A percentile compares a stretch with the other conserved stretches of the same genome.
These are phyloP conservation scores for Hylia prasina DNA, from an alignment of 2,113 vertebrate genomes.

Conservation along the genomic window DNA sequence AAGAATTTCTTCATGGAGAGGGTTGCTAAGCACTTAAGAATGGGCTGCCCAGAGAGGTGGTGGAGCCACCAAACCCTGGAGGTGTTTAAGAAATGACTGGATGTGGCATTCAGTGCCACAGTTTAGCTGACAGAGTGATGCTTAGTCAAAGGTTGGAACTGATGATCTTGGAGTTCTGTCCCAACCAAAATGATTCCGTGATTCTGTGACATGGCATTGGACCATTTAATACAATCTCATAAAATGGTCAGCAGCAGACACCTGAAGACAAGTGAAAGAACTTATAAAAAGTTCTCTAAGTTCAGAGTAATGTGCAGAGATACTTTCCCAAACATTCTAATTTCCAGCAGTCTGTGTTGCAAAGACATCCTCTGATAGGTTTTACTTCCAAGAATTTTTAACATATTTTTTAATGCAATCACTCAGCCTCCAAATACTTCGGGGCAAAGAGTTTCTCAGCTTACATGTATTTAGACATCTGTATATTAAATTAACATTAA, in stretches of 20 bases:
- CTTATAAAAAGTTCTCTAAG: neutral
- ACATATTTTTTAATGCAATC: neutral
- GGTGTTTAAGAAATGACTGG: no score
- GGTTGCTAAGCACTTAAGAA: no score
- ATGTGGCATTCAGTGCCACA: rapidly evolving
- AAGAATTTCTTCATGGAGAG: neutral
- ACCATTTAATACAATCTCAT: neutral
- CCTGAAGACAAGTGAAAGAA: neutral
- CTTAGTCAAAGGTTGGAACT: neutral
- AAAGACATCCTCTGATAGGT: neutral
- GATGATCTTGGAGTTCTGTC: neutral
- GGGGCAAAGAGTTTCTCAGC: neutral
- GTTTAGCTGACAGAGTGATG: neutral
- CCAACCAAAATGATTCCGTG: neutral
- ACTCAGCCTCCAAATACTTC: neutral
- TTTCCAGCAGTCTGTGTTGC: neutral
- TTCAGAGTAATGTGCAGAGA: neutral
- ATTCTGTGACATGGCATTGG: neutral
- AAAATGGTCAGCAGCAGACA: neutral
- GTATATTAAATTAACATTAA: neutral
- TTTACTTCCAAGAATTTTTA: neutral
- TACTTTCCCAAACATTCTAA: neutral
- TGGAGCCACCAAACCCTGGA: neutral
- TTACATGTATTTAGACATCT: neutral
- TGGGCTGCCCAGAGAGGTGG: neutral